Base-by-base conservation (phyloP, 2,797 vertebrate genomes). In the Alosa sapidissima region DNA sequence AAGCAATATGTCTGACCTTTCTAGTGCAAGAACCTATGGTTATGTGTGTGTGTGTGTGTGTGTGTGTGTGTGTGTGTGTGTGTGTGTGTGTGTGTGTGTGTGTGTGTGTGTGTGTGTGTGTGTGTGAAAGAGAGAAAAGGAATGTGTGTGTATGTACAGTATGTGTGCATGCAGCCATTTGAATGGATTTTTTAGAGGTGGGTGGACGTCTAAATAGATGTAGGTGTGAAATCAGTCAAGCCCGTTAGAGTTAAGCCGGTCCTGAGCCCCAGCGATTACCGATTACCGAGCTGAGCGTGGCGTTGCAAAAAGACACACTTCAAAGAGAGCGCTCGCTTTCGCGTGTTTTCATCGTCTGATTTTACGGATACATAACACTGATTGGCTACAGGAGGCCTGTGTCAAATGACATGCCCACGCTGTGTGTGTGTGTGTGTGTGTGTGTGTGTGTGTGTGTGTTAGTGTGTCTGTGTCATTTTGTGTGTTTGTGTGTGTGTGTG, bases 381-480 rank as follows among this genome's bases (percentile, higher is more conserved):
- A 41, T 75, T 75, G 68, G 6, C 68, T 36, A 45, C 36, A 75
- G 68, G 14, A 41, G 68, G 68, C 14, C 68, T 45, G 68, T 41
- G 68, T 75, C 33, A 45, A 19, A 75, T 75, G 68, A 45, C 68
- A 75, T 72, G 24, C 65, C 11, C 33, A 16, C 4, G 24, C 62
- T 8, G 10, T 72, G 65, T 41, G 24, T 68, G 62, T 68, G 62
- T 68, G 62, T 68, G 62, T 68, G 62, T 68, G 62, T 68, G 62
- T 68, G 62, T 68, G 62, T 10, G 24, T 68, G 62, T 68, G 60
- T 62, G 60, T 62, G 60, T 24, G 60, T 24, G 60, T 24, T n/a
- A n/a, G 65, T 14, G 10, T 36, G 65, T 41, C 33, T 41, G 36
- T 75, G 62, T 68, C n/a, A 9, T n/a, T 65, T n/a, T 65, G 62